Percentiles rank a stretch among this genome's conserved stretches.
phyloP scores from a whole-genome alignment of 37 sponge, comb jelly and placozoan genomes.

The Beroe ovata region DNA sequence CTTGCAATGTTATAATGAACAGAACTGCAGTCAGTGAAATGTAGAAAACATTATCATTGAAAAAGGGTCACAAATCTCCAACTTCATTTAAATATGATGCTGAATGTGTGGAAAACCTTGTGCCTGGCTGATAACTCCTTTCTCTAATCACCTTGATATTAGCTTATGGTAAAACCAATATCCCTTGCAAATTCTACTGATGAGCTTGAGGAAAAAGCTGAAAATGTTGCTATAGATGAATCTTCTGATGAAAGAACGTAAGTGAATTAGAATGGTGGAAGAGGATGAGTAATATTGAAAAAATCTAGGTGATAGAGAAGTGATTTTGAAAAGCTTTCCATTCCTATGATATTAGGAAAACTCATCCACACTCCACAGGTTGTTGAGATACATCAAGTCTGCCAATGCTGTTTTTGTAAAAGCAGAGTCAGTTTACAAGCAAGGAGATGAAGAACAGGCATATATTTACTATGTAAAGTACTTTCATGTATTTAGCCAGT shows the following conservation, averaged over 20 bases:
- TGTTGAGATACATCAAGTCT: slow-evolving; percentile 12
- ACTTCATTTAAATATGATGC: too few species aligned
- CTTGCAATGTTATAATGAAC: too few species aligned
- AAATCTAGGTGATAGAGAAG: neutral
- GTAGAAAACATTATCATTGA: too few species aligned
- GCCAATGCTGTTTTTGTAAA: neutral
- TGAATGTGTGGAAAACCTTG: too few species aligned
- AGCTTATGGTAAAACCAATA: neutral
- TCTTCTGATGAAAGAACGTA: slow-evolving; percentile 5
- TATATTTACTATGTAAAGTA: slow-evolving; percentile 18
- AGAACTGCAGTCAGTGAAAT: too few species aligned
- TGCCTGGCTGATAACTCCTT: too few species aligned
- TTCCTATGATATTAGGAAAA: too few species aligned
- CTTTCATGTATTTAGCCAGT: neutral
- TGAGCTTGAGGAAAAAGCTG: slow-evolving; percentile 34
- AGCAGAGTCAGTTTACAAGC: slow-evolving; percentile 25
- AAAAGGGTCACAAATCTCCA: too few species aligned
- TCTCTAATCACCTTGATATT: too few species aligned
- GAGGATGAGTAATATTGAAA: neutral
- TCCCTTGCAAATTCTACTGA: slow-evolving; percentile 7
- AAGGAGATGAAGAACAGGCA: slow-evolving; percentile 25
- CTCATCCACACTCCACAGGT: too few species aligned
- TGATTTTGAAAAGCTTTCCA: neutral
- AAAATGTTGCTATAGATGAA: neutral
- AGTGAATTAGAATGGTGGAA: slow-evolving; percentile 11